phyloP scores from a whole-genome alignment of 2,797 vertebrate species.

The Liasis olivaceus region DNA sequence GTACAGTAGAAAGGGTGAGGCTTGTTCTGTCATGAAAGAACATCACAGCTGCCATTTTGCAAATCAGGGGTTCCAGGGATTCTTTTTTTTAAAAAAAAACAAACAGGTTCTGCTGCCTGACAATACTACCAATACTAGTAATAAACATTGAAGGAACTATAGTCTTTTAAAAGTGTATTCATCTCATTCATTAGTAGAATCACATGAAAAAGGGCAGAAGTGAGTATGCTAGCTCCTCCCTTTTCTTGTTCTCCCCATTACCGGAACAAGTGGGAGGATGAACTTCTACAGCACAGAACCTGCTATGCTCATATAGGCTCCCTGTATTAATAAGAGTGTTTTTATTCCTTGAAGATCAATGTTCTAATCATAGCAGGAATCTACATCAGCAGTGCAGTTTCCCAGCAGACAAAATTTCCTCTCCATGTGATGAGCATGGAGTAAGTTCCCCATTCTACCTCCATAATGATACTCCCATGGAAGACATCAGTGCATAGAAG shows the following conservation, averaged over 20 bases:
- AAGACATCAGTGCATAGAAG: background rate
- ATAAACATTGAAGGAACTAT: background rate
- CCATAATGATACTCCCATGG: background rate
- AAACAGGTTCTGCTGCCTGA: too few relatives aligned
- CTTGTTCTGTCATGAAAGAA: background rate
- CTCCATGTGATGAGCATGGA: background rate
- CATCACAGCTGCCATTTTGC: background rate
- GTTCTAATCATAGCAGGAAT: background rate
- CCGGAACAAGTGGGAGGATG: background rate
- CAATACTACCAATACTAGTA: background rate
- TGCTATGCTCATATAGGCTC: background rate
- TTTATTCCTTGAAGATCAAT: background rate
- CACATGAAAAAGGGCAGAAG: background rate
- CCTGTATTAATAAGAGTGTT: background rate
- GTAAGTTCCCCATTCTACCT: background rate
- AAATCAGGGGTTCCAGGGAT: too few relatives aligned
- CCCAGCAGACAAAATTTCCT: background rate
- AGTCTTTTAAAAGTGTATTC: background rate
- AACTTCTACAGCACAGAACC: background rate
- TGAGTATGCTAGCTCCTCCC: background rate
- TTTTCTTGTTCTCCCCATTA: background rate
- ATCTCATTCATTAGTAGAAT: background rate
- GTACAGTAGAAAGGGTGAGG: background rate
- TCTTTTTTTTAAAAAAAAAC: too few relatives aligned
- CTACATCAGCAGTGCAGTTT: background rate